Conservation (phyloP, 2,888 invertebrate species). For the Thecophora atra region DNA sequence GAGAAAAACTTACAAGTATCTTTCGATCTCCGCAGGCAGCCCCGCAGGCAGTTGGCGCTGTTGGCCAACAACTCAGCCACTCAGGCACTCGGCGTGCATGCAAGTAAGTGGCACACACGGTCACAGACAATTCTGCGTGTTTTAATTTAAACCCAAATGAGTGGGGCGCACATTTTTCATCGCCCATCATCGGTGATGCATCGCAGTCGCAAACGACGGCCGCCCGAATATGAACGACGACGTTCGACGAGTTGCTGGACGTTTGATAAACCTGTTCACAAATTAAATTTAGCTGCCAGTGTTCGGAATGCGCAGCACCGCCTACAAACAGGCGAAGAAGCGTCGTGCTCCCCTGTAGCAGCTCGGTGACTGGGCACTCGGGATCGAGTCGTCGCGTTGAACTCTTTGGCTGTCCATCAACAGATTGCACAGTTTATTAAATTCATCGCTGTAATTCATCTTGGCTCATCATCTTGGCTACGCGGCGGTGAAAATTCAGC, state of each 20-base stretch:
- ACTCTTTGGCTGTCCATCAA: slow-evolving; percentile 30
- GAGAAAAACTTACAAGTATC: neutral
- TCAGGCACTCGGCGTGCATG: neutral
- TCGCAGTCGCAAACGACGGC: neutral
- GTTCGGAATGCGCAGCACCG: slow-evolving; percentile 36
- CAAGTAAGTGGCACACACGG: slow-evolving; percentile 12
- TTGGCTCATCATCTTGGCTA: slow-evolving; percentile 44
- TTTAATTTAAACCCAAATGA: slow-evolving; percentile 37
- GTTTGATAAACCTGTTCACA: slow-evolving; percentile 46
- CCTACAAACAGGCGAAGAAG: slow-evolving; percentile 15
- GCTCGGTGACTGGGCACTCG: neutral
- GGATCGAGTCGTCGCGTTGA: neutral
- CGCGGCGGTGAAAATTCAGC: neutral
- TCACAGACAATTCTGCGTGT: slow-evolving; percentile 9
- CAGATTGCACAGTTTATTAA: slow-evolving; percentile 49
- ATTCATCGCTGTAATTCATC: slow-evolving; percentile 50
- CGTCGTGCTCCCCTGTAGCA: neutral
- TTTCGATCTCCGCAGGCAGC: slow-evolving; percentile 20
- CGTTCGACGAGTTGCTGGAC: neutral
- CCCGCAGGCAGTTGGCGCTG: neutral
- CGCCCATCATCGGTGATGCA: slow-evolving; percentile 33
- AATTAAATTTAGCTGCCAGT: slow-evolving; percentile 48
- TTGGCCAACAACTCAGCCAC: too few relatives aligned
- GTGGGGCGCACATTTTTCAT: slow-evolving; percentile 34
- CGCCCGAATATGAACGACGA: slow-evolving; percentile 10